phyloP scores from a whole-genome alignment of 1,140 invertebrate species.

The Micrasema minimum region DNA sequence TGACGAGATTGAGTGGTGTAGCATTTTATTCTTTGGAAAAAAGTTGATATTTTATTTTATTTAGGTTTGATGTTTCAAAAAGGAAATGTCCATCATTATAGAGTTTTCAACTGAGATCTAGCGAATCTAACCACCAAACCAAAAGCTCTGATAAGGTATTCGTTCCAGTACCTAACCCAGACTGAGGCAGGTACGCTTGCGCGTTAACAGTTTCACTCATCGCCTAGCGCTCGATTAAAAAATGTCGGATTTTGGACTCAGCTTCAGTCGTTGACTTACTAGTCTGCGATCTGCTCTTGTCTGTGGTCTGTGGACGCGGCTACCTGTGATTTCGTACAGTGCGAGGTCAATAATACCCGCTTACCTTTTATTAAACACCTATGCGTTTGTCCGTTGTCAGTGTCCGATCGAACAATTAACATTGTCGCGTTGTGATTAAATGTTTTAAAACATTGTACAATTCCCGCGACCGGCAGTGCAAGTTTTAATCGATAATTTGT shows the following conservation, averaged over 20 bases:
- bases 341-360: conserved; percentile 42
- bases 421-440: neutral
- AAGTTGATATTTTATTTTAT: no score
- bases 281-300: conserved; percentile 37
- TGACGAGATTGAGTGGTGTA: no score
- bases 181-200: neutral
- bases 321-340: conserved; percentile 24
- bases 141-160: no score
- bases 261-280: conserved; percentile 30
- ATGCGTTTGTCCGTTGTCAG: conserved; percentile 29
- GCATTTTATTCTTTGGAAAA: no score
- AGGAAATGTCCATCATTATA: no score
- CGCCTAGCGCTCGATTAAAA: conserved; percentile 25
- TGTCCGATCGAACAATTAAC: neutral
- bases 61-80: no score
- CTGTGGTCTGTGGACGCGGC: conserved; percentile 22
- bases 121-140: no score
- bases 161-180: neutral
- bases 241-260: conserved; percentile 5
- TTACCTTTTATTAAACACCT: conserved; percentile 34
- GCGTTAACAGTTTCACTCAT: conserved; percentile 4
- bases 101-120: no score
- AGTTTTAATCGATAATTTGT: conserved; percentile 42
- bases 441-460: conserved; percentile 6
- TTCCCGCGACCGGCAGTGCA: conserved; percentile 14